These are phyloP conservation scores for Anguilla rostrata DNA, from an alignment of 2,113 vertebrate species.

Conservation along the genomic window DNA sequence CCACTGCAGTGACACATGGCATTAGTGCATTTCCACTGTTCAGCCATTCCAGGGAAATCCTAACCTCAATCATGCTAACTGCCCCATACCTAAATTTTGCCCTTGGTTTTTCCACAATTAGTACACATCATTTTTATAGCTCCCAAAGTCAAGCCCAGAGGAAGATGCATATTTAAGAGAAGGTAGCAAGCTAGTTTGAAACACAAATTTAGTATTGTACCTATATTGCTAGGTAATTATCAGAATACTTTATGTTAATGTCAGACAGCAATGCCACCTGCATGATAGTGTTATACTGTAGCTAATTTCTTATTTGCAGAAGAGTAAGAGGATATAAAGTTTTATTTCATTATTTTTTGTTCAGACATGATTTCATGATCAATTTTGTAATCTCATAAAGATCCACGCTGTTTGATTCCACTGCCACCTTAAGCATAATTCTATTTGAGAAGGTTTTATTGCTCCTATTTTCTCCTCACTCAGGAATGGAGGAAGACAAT, in stretches of 20 bases:
- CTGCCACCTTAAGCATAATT: not conserved
- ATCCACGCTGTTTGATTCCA: not conserved
- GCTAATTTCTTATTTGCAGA: not conserved
- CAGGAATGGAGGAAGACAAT: too few relatives aligned
- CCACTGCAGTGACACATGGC: conserved; percentile 25
- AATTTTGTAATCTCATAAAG: not conserved
- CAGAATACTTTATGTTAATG: not conserved
- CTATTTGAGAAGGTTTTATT: not conserved
- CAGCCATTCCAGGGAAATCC: not conserved
- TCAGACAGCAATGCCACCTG: not conserved
- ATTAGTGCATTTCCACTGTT: not conserved
- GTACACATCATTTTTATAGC: not conserved
- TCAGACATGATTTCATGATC: not conserved
- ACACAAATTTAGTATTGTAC: too few relatives aligned
- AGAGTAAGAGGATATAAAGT: not conserved
- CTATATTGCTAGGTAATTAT: not conserved
- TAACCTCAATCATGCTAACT: not conserved
- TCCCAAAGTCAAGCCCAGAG: too few relatives aligned
- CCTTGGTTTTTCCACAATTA: not conserved
- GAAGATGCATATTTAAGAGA: too few relatives aligned
- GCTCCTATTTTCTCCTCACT: not conserved
- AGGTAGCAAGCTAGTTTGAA: too few relatives aligned
- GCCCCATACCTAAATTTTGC: not conserved
- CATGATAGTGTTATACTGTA: not conserved
- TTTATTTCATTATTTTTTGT: not conserved